phyloP scores from a whole-genome alignment of 2,888 invertebrate genomes.

The Panzeria rudis region DNA sequence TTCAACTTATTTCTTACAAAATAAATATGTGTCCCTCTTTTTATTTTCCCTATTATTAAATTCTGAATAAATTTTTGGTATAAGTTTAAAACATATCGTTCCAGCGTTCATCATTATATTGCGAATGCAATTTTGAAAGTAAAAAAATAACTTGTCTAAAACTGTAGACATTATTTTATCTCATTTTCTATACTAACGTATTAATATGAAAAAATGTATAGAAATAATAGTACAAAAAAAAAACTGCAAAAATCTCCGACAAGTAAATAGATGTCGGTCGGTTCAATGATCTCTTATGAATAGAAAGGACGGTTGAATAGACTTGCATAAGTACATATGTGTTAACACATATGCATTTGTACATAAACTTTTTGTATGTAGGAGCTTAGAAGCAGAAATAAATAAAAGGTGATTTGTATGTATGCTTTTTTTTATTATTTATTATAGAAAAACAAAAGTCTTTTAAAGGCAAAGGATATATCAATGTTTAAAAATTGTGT shows the following conservation, averaged over 20 bases:
- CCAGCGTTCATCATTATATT: background rate
- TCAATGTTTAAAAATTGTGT: no score
- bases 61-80: background rate
- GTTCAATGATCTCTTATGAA: slow-evolving; percentile 64
- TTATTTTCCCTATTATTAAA: background rate
- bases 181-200: slow-evolving; percentile 12
- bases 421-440: no score
- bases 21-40: no score
- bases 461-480: no score
- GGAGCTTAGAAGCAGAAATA: background rate
- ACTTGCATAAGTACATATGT: background rate
- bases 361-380: background rate
- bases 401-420: background rate
- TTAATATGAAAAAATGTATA: slow-evolving; percentile 12
- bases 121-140: slow-evolving; percentile 1
- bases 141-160: slow-evolving; percentile 38
- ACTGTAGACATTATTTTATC: slow-evolving; percentile 19
- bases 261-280: slow-evolving; percentile 28
- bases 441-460: no score
- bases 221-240: slow-evolving; percentile 28
- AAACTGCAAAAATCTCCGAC: background rate
- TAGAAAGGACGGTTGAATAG: slow-evolving; percentile 19
- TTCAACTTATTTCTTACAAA: no score
- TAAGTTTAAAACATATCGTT: background rate
- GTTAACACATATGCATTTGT: background rate